Percentiles rank a stretch among this genome's conserved stretches.
These are phyloP conservation scores for Herpailurus yagouaroundi DNA, from an alignment of 2,113 vertebrate genomes.

Conservation along the genomic window DNA sequence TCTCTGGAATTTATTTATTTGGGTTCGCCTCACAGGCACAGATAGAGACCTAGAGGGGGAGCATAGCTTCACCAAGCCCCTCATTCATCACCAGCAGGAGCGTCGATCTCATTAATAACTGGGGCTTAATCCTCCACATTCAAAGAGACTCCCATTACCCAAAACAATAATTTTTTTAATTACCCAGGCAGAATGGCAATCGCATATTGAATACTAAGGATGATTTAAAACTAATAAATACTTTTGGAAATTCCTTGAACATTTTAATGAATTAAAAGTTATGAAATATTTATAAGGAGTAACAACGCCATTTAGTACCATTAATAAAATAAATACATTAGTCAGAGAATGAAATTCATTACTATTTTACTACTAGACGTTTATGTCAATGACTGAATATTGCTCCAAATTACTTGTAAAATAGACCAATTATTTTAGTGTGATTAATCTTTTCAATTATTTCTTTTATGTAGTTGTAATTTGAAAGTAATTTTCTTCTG, in stretches of 20 bases:
- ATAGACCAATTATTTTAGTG: conserved; percentile 83
- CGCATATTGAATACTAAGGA: conserved; percentile 72
- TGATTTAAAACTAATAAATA: conserved; percentile 84
- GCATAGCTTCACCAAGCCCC: neutral
- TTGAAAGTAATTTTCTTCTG: conserved; percentile 76
- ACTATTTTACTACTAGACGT: conserved; percentile 86
- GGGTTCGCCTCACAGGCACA: neutral
- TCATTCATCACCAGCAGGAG: neutral
- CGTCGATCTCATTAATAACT: conserved; percentile 54
- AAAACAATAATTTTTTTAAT: conserved; percentile 78
- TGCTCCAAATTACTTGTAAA: conserved; percentile 84
- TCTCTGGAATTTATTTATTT: neutral
- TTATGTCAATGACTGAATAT: conserved; percentile 84
- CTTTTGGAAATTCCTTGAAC: conserved; percentile 82
- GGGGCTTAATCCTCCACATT: conserved; percentile 70
- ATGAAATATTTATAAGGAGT: conserved; percentile 85
- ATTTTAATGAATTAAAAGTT: conserved; percentile 86
- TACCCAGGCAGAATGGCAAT: conserved; percentile 63
- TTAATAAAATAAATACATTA: conserved; percentile 89
- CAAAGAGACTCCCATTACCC: conserved; percentile 68
- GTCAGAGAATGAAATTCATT: conserved; percentile 84
- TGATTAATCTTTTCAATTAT: conserved; percentile 84
- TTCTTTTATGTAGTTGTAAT: conserved; percentile 81
- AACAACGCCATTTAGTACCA: conserved; percentile 84
- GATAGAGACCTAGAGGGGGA: neutral